Evolutionary conservation across 2,113 vertebrate genomes (phyloP), one percentile per base, ranked within the genome.

Genomic region (Ornithorhynchus anatinus): DNA sequence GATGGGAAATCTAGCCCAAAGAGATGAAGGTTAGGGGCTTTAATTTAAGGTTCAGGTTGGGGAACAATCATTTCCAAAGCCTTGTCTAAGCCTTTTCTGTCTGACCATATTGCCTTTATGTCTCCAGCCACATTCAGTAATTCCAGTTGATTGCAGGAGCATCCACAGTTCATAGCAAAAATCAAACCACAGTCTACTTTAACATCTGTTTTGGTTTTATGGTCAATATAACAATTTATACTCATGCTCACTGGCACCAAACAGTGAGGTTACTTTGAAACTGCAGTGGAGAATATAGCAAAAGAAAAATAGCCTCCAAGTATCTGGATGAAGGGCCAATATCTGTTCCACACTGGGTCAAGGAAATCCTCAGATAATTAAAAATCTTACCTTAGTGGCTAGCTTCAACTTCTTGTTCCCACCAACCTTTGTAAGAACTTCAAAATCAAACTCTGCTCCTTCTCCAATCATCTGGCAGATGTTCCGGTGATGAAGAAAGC

Each of bases 181-280:
- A 81, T 78, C 44, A 85, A 73, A 70, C 13, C 2, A 3, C 2
- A 17, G 59, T 39, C 62, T 71, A 29, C 69, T 79, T 50, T 68
- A 62, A 44, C 79, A 85, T 80, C 80, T 83, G 77, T 62, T 50
- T 87, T 42, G 40, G 58, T 76, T 90, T 65, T 86, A 42, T 84
- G 74, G 69, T 79, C 75, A 67, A 39, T 39, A 52, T 20, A 76
- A 22, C 65, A 69, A 69, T 75, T 84, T 65, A 68, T 20, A 69
- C 78, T 59, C 64, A 68, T 20, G 67, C 78, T 59, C 64, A 48
- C 17, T 76, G 37, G 42, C 8, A 71, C 47, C 57, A 58, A 33
- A 69, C 43, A 70, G 19, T 25, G 56, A 74, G 23, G 50, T 74
- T 81, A 67, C 84, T 87, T 81, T 47, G 61, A 68, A 51, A 78